phyloP scores from a whole-genome alignment of 2,888 invertebrate genomes.

The Amphipoea lucens region DNA sequence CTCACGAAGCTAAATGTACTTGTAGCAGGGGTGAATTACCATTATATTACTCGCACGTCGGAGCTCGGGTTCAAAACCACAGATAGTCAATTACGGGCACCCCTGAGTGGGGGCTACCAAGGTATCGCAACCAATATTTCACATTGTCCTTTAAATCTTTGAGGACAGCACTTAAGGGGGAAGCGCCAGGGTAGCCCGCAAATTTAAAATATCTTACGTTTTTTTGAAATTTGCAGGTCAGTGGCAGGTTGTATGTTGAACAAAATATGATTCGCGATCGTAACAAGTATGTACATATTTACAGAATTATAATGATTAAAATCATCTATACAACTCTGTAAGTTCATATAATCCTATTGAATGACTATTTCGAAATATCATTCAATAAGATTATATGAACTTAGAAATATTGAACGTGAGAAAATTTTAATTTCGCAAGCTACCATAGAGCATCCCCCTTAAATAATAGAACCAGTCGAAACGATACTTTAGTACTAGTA shows the following conservation, averaged over 20 bases:
- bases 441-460: not conserved
- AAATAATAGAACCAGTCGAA: conserved; percentile 3
- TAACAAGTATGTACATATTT: not conserved
- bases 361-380: not conserved
- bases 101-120: conserved; percentile 43
- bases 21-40: conserved; percentile 53
- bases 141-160: conserved; percentile 47
- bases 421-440: not conserved
- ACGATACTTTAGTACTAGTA: conserved; percentile 6
- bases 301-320: not conserved
- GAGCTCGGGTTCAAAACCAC: conserved; percentile 55
- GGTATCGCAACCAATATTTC: conserved; percentile 50
- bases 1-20: conserved; percentile 53
- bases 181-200: not conserved
- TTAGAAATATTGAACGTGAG: not conserved
- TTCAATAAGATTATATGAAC: not conserved
- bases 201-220: not conserved
- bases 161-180: conserved; percentile 9
- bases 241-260: no score
- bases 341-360: not conserved
- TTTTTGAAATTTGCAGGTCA: not conserved
- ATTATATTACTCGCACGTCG: conserved; percentile 53
- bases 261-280: not conserved
- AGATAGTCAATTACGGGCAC: conserved; percentile 55
- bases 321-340: not conserved